Evolutionary conservation across 2,888 invertebrate species (phyloP).

Genomic region (Lepidochitona cinerea): DNA sequence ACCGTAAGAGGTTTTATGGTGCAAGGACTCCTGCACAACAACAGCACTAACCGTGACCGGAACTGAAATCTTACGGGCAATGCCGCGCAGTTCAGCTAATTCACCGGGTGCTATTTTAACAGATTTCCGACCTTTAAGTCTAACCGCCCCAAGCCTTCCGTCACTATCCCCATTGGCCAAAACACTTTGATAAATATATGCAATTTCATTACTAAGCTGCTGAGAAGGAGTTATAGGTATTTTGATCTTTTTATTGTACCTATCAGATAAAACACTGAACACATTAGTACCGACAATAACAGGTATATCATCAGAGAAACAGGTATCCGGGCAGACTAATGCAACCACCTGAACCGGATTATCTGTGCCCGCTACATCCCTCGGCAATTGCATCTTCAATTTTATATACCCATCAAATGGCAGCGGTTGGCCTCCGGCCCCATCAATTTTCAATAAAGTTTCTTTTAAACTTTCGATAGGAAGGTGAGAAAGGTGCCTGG

Average conservation of each 20-base stretch:
- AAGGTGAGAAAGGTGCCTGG: not conserved
- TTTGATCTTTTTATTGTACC: not conserved
- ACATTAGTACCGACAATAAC: not conserved
- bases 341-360: not conserved
- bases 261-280: not conserved
- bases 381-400: not conserved
- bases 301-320: not conserved
- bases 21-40: not conserved
- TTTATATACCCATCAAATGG: not conserved
- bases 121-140: not conserved
- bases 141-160: not conserved
- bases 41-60: not conserved
- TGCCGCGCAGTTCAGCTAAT: not conserved
- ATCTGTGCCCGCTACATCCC: not conserved
- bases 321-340: not conserved
- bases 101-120: not conserved
- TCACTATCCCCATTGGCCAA: not conserved
- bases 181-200: not conserved
- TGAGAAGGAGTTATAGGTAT: not conserved
- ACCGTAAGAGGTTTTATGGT: too few relatives aligned
- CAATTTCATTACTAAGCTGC: not conserved
- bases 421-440: not conserved
- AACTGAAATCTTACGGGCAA: not conserved
- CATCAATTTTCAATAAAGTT: not conserved
- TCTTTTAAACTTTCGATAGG: not conserved